Base-by-base conservation (phyloP, 1,140 invertebrate genomes). In the Ctenoplectra terminalis region DNA sequence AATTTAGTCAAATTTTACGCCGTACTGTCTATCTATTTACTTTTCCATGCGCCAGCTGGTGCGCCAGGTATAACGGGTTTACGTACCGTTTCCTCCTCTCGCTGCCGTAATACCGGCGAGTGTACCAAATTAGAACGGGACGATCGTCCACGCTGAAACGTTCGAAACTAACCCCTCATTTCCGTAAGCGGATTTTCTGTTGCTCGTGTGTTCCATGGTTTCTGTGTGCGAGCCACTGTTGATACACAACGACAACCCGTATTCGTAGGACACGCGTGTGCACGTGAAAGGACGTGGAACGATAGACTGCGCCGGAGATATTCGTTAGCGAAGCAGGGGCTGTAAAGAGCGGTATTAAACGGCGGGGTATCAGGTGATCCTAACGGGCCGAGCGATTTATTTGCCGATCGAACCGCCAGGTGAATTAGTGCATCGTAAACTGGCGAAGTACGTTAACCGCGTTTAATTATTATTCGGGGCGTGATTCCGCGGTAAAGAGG, bases 101-200 rank as follows among this genome's bases (percentile, higher is more conserved):
- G 50, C 67, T 40, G 64, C 37, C 46, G 66, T 73, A 81, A 80
- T 63, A 46, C 69, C 31, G 34, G 7, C 73, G 72, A 82, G 79
- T 73, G 85, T 71, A 77, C 56, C 61, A 71, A 87, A 86, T 87
- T 87, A 86, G 85, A 63, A 82, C 67, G 78, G 31, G 63, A 85
- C 78, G 84, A 82, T 82, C 85, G 71, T 71, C 73, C 73, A 52
- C 60, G 43, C 37, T 37, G 84, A 79, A 86, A 86, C 63, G 85
- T 74, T 71, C 84, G 80, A 83, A 87, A 86, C 84, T 83, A 87
- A 81, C 50, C 71, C 52, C 69, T 80, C 83, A 75, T 86, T 82
- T 74, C 84, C 79, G 73, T 87, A 86, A 87, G 84, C 80, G 85
- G 84, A 87, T 82, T 86, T 87, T 86, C 85, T 56, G 79, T 84